A percentile compares a stretch with the other conserved stretches of the same genome.
These are phyloP conservation scores for Junonia oenone DNA, from an alignment of 2,888 invertebrate species.

Conservation along the genomic window DNA sequence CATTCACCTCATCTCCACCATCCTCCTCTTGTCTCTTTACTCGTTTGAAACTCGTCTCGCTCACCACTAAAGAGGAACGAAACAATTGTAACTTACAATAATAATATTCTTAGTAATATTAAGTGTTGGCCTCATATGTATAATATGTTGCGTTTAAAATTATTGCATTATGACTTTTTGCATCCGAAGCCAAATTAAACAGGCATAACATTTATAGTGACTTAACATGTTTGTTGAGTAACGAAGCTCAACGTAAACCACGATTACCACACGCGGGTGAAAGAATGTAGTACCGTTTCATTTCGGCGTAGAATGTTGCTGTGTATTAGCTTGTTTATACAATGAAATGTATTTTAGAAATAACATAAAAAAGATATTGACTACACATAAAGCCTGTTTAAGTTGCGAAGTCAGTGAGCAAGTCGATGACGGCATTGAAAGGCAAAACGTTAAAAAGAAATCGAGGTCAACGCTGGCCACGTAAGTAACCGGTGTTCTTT, in stretches of 20 bases:
- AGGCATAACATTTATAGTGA: constrained; percentile 29
- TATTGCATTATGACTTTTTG: neutral
- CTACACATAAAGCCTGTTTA: constrained; percentile 5
- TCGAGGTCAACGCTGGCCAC: constrained; percentile 76
- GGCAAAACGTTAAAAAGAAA: constrained; percentile 74
- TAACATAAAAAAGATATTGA: neutral
- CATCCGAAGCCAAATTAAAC: neutral
- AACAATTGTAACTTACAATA: neutral
- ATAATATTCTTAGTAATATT: neutral
- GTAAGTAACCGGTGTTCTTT: constrained; percentile 54
- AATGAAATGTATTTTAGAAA: constrained; percentile 1
- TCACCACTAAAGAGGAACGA: constrained; percentile 57
- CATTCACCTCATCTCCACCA: constrained; percentile 79
- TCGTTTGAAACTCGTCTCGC: constrained; percentile 53
- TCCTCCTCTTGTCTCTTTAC: constrained; percentile 84
- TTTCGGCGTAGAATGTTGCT: constrained; percentile 46
- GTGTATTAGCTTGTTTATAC: constrained; percentile 28
- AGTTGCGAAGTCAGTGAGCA: constrained; percentile 31
- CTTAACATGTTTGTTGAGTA: constrained; percentile 61
- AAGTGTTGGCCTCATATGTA: no score
- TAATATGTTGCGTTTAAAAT: neutral
- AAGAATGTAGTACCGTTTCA: constrained; percentile 64
- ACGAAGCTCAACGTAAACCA: constrained; percentile 60
- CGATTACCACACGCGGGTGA: constrained; percentile 62
- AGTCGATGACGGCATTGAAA: constrained; percentile 68